Percentiles rank a stretch among this genome's conserved stretches.
These are phyloP conservation scores for Myotis vivesi DNA, from an alignment of 2,797 vertebrate species.

Conservation along the genomic window DNA sequence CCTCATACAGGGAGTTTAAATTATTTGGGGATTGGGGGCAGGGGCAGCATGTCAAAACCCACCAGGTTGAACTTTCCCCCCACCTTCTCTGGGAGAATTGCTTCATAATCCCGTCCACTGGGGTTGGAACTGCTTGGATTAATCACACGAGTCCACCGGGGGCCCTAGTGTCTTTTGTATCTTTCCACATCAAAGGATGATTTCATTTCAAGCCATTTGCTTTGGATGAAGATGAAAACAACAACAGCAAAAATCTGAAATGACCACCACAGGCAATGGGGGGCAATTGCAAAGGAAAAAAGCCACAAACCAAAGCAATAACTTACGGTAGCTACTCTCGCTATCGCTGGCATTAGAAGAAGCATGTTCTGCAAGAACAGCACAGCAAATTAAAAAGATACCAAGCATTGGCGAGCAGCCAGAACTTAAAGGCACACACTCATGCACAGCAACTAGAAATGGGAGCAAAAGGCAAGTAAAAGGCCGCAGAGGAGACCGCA, in stretches of 20 bases:
- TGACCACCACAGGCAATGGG: constrained; percentile 81
- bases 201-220: constrained; percentile 86
- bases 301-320: constrained; percentile 84
- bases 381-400: constrained; percentile 89
- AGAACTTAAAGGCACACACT: constrained; percentile 78
- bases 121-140: neutral
- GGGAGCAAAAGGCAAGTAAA: constrained; percentile 75
- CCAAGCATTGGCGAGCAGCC: constrained; percentile 83
- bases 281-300: constrained; percentile 81
- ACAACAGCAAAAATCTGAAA: constrained; percentile 70
- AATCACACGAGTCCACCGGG: neutral
- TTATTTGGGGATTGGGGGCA: neutral
- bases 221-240: constrained; percentile 70
- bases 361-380: constrained; percentile 90
- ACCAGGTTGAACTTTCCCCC: neutral
- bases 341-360: constrained; percentile 90
- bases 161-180: constrained; percentile 45
- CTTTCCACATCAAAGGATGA: constrained; percentile 47
- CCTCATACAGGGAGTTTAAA: constrained; percentile 6
- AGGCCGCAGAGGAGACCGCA: constrained; percentile 55
- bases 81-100: neutral
- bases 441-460: constrained; percentile 82
- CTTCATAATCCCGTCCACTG: neutral
- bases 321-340: constrained; percentile 90
- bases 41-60: neutral